Evolutionary conservation across 2,113 vertebrate species (phyloP).

Genomic region (Mesocricetus auratus): DNA sequence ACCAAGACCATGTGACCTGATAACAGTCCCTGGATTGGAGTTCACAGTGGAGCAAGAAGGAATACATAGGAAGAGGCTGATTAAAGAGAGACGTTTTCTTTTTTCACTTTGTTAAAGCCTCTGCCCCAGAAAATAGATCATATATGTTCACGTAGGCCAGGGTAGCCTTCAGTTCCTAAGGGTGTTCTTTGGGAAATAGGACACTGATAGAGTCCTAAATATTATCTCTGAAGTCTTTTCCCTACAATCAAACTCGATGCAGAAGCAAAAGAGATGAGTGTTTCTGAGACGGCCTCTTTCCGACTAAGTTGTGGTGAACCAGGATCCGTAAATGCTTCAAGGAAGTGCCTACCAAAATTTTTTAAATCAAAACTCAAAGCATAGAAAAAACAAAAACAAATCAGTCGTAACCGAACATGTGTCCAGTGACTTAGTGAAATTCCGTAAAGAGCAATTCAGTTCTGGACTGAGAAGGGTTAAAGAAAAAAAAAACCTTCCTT

Average conservation of each 20-base stretch:
- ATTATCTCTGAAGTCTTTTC: constrained; percentile 9
- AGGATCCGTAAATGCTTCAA: constrained; percentile 27
- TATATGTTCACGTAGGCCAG: neutral
- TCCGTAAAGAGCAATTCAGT: constrained; percentile 60
- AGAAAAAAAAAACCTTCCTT: constrained; percentile 25
- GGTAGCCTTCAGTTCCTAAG: neutral
- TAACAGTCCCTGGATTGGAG: neutral
- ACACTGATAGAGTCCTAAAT: neutral
- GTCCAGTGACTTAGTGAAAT: constrained; percentile 45
- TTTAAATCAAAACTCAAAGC: neutral
- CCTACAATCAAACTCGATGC: constrained; percentile 52
- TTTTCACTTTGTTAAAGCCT: neutral
- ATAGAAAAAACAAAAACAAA: neutral
- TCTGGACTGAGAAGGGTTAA: constrained; percentile 56
- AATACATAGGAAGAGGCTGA: neutral
- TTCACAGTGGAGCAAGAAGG: neutral
- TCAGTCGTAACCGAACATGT: neutral
- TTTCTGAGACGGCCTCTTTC: constrained; percentile 48
- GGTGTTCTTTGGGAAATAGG: neutral
- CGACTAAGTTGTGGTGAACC: constrained; percentile 1
- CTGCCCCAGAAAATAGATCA: neutral
- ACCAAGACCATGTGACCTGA: neutral
- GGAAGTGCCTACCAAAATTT: neutral
- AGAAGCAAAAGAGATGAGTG: neutral
- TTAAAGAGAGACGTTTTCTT: neutral